Base-by-base conservation (phyloP, 2,797 vertebrate genomes). In the Muscicapa comitata region DNA sequence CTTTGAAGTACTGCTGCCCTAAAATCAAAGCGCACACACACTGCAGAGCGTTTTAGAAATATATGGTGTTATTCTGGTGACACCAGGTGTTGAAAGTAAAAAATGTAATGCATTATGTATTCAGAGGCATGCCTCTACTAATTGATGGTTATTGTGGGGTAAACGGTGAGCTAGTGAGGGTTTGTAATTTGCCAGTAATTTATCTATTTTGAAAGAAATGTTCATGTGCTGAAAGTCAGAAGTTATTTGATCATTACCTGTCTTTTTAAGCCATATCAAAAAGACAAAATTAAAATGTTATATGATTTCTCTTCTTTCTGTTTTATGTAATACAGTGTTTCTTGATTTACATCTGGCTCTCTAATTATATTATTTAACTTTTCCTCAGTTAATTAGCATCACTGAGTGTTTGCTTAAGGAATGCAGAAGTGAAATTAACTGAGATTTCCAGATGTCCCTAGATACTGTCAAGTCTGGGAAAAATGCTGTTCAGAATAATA, bases 21-120 rank as follows among this genome's bases (percentile, higher is more conserved):
- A 35, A 81, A 83, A 79, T 88, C 65, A 51, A 81, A 88, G 63
- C 24, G 4, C 61, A 37, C 33, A 51, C 31, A 54, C 29, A 81
- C 50, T 77, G 45, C 63, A 62, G 88, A 90, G 72, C 15, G 3
- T 62, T 81, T 28, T 33, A 86, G 91, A 82, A 93, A 58, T 90
- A 76, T 67, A 55, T 20, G 5, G 78, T 12, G 92, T 97, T 94
- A 90, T 96, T 93, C 94, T 97, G 96, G 92, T 95, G 95, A 97
- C 97, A 97, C 94, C 96, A 97, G 96, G 94, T 96, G 90, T 96
- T 95, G 93, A 85, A 97, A 97, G 88, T 75, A 93, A 96, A 97
- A 94, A 93, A 94, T 94, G 95, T 95, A 93, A 84, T 90, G 71
- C 67, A 68, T 95, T 95, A 75, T 76, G 85, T 59, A 88, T 91